Evolutionary conservation across 2,888 invertebrate species (phyloP), one percentile per base, ranked within the genome.

Genomic region (Omphaloscelis lunosa): DNA sequence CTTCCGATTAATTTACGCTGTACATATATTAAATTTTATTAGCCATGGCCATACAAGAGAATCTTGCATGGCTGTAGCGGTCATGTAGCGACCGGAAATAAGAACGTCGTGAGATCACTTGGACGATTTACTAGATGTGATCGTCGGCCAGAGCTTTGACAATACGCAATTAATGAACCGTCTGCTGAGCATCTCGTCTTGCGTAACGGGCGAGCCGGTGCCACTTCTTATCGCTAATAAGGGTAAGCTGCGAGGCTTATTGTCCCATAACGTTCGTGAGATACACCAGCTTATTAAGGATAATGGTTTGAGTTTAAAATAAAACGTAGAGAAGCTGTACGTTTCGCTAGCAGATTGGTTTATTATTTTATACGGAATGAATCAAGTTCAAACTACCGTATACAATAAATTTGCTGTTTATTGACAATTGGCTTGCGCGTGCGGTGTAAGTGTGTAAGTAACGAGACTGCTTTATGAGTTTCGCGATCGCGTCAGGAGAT

Each of bases 161-260:
- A 95, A 95, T 95, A 93, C 92, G 90, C 93, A 94, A 95, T 95
- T 95, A 95, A 95, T 94, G 94, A 94, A 92, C 90, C 90, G 91
- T 93, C 90, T 88, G 53, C 68, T 77, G 72, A 75, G 62, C 80
- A 88, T 89, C 91, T 92, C 90, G 92, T 93, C 91, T 93, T 91
- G 93, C 93, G 92, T 94, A 93, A 93, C 93, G 90, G 92, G 92
- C 89, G 84, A 87, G 85, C 87, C 86, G 90, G 90, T 92, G 92
- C 91, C 90, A 91, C 91, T 91, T 92, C 92, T 94, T 93, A 93
- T 93, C 93, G 91, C 93, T 94, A 94, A 95, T 95, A 94, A 95
- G 93, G 91, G 90, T 89, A 89, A 87, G 89, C 63, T 90, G 87
- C 66, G 58, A 67, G 58, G 65, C 67, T 72, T 84, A 83, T 83